Evolutionary conservation across 2,888 invertebrate species (phyloP).

Genomic region (Poecilus cupreus): DNA sequence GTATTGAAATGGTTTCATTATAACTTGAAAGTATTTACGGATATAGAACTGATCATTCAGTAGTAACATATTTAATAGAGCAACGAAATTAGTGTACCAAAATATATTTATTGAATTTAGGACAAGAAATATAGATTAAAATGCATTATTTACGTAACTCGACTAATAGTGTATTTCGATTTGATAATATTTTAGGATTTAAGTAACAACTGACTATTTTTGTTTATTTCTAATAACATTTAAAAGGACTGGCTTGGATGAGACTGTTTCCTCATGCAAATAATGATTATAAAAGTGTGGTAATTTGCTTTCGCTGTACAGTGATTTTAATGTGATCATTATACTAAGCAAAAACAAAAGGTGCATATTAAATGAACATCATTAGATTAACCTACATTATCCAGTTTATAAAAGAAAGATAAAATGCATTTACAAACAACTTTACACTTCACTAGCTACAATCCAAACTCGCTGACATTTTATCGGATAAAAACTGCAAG

Average conservation of each 20-base stretch:
- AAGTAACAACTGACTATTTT: neutral
- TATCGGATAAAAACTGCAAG: neutral
- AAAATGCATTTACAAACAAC: slow-evolving; percentile 37
- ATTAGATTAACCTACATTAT: slow-evolving; percentile 30
- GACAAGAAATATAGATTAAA: too few relatives aligned
- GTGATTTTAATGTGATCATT: neutral
- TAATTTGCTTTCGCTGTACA: neutral
- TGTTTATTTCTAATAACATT: too few relatives aligned
- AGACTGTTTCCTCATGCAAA: too few relatives aligned
- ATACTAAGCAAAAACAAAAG: slow-evolving; percentile 1
- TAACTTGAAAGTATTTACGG: too few relatives aligned
- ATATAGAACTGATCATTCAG: too few relatives aligned
- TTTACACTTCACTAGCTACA: slow-evolving; percentile 7
- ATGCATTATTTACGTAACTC: too few relatives aligned
- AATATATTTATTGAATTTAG: too few relatives aligned
- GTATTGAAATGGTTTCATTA: too few relatives aligned
- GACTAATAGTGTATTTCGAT: too few relatives aligned
- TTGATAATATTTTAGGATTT: neutral
- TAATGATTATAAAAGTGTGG: neutral
- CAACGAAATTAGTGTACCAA: too few relatives aligned
- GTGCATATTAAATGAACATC: slow-evolving; percentile 31
- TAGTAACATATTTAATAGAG: too few relatives aligned
- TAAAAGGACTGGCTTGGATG: too few relatives aligned
- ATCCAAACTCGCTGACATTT: slow-evolving; percentile 18
- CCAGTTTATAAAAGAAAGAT: neutral